phyloP scores from a whole-genome alignment of 2,888 invertebrate species.

The Perithous albicinctus region DNA sequence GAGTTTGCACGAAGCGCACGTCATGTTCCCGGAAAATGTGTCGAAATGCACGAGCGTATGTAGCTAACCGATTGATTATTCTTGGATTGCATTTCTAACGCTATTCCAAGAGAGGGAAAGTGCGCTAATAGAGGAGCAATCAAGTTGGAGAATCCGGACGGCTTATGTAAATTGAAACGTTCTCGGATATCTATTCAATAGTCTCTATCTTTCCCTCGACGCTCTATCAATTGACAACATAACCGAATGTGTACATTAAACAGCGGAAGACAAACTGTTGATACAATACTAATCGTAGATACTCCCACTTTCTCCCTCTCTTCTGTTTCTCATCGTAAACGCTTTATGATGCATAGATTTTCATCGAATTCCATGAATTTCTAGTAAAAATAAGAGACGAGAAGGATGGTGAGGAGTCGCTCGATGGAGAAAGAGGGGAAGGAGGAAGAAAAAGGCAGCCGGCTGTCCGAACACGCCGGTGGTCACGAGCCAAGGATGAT shows the following conservation, averaged over 20 bases:
- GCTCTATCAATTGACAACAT: constrained; percentile 15
- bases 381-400: constrained; percentile 42
- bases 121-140: constrained; percentile 1
- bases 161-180: constrained; percentile 15
- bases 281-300: constrained; percentile 28
- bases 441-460: constrained; percentile 24
- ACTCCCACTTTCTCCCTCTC: constrained; percentile 13
- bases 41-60: constrained; percentile 36
- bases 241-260: background rate
- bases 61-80: constrained; percentile 60
- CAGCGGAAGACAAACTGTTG: constrained; percentile 3
- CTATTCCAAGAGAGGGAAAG: background rate
- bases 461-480: constrained; percentile 57
- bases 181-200: constrained; percentile 14
- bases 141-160: background rate
- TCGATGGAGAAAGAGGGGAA: constrained; percentile 28
- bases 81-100: background rate
- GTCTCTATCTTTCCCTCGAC: background rate
- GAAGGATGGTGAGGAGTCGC: constrained; percentile 4
- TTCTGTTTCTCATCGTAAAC: background rate
- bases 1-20: constrained; percentile 39
- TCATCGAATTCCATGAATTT: constrained; percentile 50
- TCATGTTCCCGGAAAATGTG: constrained; percentile 22
- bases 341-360: constrained; percentile 33
- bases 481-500: constrained; percentile 67